Percentiles rank a stretch among this genome's conserved stretches.
These are phyloP conservation scores for Tricholaema leucomelas DNA, from an alignment of 2,113 vertebrate genomes.

Conservation along the genomic window DNA sequence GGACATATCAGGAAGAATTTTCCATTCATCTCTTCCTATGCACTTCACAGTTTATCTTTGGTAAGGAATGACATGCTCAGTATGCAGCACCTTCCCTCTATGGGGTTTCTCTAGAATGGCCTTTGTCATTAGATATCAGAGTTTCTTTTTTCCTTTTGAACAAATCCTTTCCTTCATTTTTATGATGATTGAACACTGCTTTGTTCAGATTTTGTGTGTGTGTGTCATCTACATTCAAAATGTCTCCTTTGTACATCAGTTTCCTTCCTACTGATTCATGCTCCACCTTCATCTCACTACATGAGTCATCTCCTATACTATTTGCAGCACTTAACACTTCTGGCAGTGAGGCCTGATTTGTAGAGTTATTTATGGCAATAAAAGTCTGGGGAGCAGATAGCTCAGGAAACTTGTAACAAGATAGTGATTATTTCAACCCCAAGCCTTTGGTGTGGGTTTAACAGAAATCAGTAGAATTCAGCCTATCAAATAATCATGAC, in stretches of 20 bases:
- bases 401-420: constrained; percentile 5
- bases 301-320: constrained; percentile 57
- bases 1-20: background rate
- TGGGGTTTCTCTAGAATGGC: background rate
- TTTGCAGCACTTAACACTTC: constrained; percentile 54
- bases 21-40: background rate
- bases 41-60: background rate
- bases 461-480: background rate
- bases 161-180: constrained; percentile 16
- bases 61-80: background rate
- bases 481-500: background rate
- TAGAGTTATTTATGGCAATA: constrained; percentile 43
- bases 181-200: background rate
- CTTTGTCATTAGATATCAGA: background rate
- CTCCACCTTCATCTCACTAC: constrained; percentile 39
- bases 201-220: background rate
- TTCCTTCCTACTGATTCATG: constrained; percentile 53
- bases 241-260: constrained; percentile 15
- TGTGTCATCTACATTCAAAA: constrained; percentile 14
- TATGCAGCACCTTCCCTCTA: background rate
- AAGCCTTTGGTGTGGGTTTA: background rate
- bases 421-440: constrained; percentile 4
- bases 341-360: constrained; percentile 10
- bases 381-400: constrained; percentile 24
- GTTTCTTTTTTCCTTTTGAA: background rate